Base-by-base conservation (phyloP, 2,113 vertebrate genomes). In the Carassius carassius region DNA sequence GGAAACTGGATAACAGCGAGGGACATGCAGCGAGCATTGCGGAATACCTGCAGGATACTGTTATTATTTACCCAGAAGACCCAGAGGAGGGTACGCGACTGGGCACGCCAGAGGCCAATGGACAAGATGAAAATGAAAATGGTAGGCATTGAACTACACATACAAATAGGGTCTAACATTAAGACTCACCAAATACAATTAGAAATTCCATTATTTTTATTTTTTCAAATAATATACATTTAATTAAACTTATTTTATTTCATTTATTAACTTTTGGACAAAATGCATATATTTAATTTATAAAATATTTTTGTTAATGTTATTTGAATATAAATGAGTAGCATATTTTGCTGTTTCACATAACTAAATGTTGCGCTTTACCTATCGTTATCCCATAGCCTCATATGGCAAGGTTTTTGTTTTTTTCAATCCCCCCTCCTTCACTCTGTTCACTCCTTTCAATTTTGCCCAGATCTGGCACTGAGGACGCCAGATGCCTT, bases 61-160 rank as follows among this genome's bases (percentile, higher is more conserved):
- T 97, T 92, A 96, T 99, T 85, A 99, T 99, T 93, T 99, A 99
- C 95, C 98, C 98, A 85, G 97, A 99, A 95, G 97, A 97, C 91
- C 98, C 98, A 0, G 98, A 99, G 92, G 97, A 98, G 89, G 92
- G 97, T 90, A 97, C 95, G 85, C 95, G 96, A 86, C 95, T 96
- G 92, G 95, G 96, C 88, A 98, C 97, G 72, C 97, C 97, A 37
- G 97, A 99, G 91, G 95, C 95, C 88, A 92, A 94, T 21, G 95
- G 96, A 86, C 97, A 96, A 92, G 97, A 98, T 81, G 97, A 98
- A 90, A 97, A 95, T 76, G 97, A 99, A 90, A 97, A 96, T 63
- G 96, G 97, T 98, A 88, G 95, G 95, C 85, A 91, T 93, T 76
- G 19, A 54, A 76, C 41, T n/a, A 47, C 47, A 23, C n/a, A 73